A percentile compares a stretch with the other conserved stretches of the same genome.
These are phyloP conservation scores for Dryobates pubescens DNA, from an alignment of 2,797 vertebrate genomes.

Conservation along the genomic window DNA sequence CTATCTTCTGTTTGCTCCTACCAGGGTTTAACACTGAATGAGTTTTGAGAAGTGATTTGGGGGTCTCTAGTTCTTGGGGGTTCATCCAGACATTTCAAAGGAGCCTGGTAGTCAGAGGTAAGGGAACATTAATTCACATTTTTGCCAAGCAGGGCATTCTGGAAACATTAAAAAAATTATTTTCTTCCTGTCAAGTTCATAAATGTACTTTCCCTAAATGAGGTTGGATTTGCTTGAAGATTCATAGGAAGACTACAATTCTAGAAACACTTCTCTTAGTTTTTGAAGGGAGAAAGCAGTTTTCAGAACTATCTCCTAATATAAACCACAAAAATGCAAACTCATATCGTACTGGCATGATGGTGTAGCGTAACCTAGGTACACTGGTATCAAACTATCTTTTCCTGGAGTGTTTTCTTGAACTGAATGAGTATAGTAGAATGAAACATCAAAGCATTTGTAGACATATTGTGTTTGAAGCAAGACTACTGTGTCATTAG, in stretches of 20 bases:
- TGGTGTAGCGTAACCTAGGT: neutral
- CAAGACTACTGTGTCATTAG: neutral
- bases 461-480: neutral
- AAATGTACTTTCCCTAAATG: neutral
- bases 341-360: neutral
- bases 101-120: conserved; percentile 22
- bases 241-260: neutral
- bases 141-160: neutral
- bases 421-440: neutral
- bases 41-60: conserved; percentile 53
- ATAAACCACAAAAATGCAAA: neutral
- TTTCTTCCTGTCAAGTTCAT: neutral
- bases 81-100: conserved; percentile 42
- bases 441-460: neutral
- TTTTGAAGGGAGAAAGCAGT: neutral
- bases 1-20: conserved; percentile 37
- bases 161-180: neutral
- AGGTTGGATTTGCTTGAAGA: neutral
- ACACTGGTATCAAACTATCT: neutral
- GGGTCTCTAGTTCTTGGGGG: conserved; percentile 39
- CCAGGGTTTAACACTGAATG: conserved; percentile 24
- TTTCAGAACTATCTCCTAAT: neutral
- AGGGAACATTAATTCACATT: neutral
- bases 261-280: neutral
- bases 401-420: neutral